A percentile compares a stretch with the other conserved stretches of the same genome.
Conservation (phyloP, 2,113 vertebrate species). For the Dicerorhinus sumatrensis region DNA sequence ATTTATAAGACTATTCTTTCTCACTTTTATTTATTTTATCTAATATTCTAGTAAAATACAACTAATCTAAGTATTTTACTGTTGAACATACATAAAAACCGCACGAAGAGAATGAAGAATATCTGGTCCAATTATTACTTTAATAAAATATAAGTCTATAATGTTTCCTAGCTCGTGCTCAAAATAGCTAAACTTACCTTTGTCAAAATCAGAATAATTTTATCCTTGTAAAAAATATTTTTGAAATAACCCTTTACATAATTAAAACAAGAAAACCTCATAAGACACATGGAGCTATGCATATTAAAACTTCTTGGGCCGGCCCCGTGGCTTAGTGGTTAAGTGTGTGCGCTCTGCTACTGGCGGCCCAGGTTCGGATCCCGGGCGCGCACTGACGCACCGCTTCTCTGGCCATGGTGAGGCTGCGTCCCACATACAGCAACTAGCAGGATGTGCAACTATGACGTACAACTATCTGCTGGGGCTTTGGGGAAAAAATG, state of each 20-base stretch:
- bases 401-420: no score
- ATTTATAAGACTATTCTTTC: not conserved
- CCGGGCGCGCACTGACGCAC: no score
- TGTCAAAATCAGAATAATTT: not conserved
- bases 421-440: no score
- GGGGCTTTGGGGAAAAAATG: no score
- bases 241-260: not conserved
- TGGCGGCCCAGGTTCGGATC: no score
- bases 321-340: no score
- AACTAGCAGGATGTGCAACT: no score
- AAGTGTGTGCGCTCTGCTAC: no score
- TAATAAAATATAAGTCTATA: not conserved
- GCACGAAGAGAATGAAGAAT: not conserved
- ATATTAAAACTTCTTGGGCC: not conserved
- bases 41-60: not conserved
- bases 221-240: not conserved
- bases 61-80: not conserved
- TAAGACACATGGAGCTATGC: not conserved
- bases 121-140: not conserved
- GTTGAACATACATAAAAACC: not conserved
- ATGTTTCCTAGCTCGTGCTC: not conserved
- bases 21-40: not conserved
- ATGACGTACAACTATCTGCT: no score
- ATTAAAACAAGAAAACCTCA: not conserved
- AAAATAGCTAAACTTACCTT: not conserved